These are phyloP conservation scores for Standfussiana lucernea DNA, from an alignment of 2,888 invertebrate species.

Conservation along the genomic window DNA sequence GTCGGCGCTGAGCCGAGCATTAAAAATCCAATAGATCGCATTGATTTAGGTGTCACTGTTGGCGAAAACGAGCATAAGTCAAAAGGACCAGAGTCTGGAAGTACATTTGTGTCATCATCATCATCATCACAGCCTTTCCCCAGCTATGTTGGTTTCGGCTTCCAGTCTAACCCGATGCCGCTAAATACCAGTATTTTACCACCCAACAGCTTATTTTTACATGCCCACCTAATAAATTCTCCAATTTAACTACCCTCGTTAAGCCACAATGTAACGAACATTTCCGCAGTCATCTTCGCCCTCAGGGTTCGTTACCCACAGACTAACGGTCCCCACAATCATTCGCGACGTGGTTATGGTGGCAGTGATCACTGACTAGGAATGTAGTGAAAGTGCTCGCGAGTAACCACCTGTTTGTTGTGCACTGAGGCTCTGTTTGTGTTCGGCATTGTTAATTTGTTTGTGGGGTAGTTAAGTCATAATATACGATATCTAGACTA, in stretches of 20 bases:
- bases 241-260: not conserved
- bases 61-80: too few relatives aligned
- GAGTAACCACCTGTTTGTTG: slow-evolving; percentile 39
- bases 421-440: slow-evolving; percentile 4
- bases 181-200: too few relatives aligned
- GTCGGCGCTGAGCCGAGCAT: too few relatives aligned
- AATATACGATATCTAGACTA: too few relatives aligned
- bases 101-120: too few relatives aligned
- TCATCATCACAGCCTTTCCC: not conserved
- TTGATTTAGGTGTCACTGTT: too few relatives aligned
- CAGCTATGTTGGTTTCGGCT: not conserved
- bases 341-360: slow-evolving; percentile 23
- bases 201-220: not conserved
- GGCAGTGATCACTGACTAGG: slow-evolving; percentile 8
- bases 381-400: slow-evolving; percentile 51
- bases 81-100: too few relatives aligned
- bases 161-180: not conserved
- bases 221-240: not conserved
- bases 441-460: slow-evolving; percentile 8
- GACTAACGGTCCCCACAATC: slow-evolving; percentile 35
- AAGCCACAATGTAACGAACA: not conserved
- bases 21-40: too few relatives aligned
- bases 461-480: not conserved
- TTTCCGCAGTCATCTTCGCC: not conserved
- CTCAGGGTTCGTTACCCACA: not conserved